Evolutionary conservation across 2,113 vertebrate genomes (phyloP).

Genomic region (Oncorhynchus nerka): DNA sequence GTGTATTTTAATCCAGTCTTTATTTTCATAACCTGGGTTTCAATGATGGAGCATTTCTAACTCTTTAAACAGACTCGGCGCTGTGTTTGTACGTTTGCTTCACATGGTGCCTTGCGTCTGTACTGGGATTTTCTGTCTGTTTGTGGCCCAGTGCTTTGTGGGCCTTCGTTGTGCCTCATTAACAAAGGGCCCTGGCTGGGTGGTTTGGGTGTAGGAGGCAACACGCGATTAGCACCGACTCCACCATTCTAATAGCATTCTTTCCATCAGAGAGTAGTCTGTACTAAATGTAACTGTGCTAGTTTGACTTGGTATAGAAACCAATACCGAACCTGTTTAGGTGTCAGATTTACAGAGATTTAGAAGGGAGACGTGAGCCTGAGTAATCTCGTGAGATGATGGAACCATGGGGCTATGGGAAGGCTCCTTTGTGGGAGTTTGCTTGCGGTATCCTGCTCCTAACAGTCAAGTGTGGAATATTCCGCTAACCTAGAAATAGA

Average conservation of each 20-base stretch:
- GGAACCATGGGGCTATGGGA: slow-evolving; percentile 19
- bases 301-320: slow-evolving; percentile 42
- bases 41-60: background rate
- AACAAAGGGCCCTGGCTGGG: slow-evolving; percentile 3
- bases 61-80: background rate
- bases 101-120: background rate
- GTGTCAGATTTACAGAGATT: background rate
- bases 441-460: slow-evolving; percentile 62
- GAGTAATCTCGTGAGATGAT: background rate
- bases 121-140: slow-evolving; percentile 7
- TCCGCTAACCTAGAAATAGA: slow-evolving; percentile 52
- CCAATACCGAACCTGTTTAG: background rate
- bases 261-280: slow-evolving; percentile 38
- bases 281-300: slow-evolving; percentile 11
- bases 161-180: slow-evolving; percentile 34
- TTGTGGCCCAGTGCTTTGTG: slow-evolving; percentile 22
- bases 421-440: slow-evolving; percentile 12
- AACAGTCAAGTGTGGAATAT: slow-evolving; percentile 64
- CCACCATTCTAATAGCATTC: slow-evolving; percentile 17
- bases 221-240: slow-evolving; percentile 21
- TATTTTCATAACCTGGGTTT: background rate
- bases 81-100: slow-evolving; percentile 6
- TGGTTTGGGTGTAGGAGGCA: slow-evolving; percentile 1
- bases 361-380: background rate
- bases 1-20: background rate